These are phyloP conservation scores for Flexamia atlantica DNA, from an alignment of 2,888 invertebrate genomes.

Conservation along the genomic window DNA sequence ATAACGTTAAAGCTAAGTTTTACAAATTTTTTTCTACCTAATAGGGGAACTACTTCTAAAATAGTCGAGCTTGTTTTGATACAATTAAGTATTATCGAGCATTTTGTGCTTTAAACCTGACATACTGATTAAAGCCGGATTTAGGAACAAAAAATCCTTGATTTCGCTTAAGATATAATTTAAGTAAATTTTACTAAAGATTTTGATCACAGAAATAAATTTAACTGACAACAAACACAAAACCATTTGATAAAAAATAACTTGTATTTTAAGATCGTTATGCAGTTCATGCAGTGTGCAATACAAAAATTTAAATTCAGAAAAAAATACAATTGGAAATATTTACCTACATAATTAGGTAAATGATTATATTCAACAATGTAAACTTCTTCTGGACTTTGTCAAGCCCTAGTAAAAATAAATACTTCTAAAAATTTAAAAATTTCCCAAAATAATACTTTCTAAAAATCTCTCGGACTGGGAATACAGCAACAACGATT, in stretches of 20 bases:
- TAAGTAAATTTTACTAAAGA: too few species aligned
- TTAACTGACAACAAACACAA: too few species aligned
- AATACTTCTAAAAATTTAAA: not conserved
- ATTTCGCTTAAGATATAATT: too few species aligned
- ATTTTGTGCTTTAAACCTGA: not conserved
- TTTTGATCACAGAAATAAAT: too few species aligned
- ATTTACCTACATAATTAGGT: slow-evolving; percentile 3
- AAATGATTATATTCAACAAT: not conserved
- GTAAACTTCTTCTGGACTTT: not conserved
- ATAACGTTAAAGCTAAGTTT: slow-evolving; percentile 15
- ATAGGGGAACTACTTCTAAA: not conserved
- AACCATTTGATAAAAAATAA: too few species aligned
- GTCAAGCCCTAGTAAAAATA: not conserved
- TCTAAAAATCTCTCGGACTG: not conserved
- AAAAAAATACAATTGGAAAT: not conserved
- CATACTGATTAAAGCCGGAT: not conserved
- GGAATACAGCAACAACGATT: not conserved
- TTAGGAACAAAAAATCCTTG: not conserved
- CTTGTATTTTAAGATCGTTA: too few species aligned
- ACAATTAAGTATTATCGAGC: too few species aligned
- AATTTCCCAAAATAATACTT: not conserved
- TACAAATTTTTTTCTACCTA: not conserved
- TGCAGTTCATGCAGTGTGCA: too few species aligned
- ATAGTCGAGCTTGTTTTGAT: not conserved
- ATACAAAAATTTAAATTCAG: not conserved